Evolutionary conservation across 2,797 vertebrate genomes (phyloP), one percentile per base, ranked within the genome.

Genomic region (Cichlasoma orientale): DNA sequence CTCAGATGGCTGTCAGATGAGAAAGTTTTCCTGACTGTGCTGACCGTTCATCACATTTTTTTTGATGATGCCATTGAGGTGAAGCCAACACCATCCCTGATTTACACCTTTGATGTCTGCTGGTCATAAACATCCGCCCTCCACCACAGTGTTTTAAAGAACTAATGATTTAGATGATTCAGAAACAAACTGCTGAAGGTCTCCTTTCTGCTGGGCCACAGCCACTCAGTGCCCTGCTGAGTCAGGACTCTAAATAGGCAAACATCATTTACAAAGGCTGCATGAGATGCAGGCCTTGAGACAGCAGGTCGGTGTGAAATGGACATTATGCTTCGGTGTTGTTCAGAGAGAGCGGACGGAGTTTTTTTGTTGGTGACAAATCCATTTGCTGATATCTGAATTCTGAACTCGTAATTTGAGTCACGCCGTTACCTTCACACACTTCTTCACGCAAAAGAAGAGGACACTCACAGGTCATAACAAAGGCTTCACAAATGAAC

Each of bases 91-190:
- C 69, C 57, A 23, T 7, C 23, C 9, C 75, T 86, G 79, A 90
- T 90, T 91, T 92, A 93, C 86, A 91, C 90, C 82, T 90, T 74
- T 84, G 77, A 90, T 86, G 80, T 90, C 78, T 81, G 63, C 77
- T 78, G 77, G 80, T 55, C 19, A 66, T 84, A 92, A 91, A 90
- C 70, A 86, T 88, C 81, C 70, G 21, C 69, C 86, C 80, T 84
- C 75, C 68, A 77, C 74, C 52, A 44, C 27, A 56, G 78, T 87
- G 75, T 91, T 90, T 93, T 90, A 83, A 85, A 87, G 79, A 88
- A 82, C 80, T 89, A 89, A 92, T 91, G 86, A 90, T 92, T 90
- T 82, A 90, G 83, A 91, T 88, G 88, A 93, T 93, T 89, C 85
- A 59, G 75, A 91, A 74, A 82, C 82, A 90, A 93, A 92, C 66